Evolutionary conservation across 2,888 invertebrate genomes (phyloP), one percentile per base, ranked within the genome.

Genomic region (Pomacea canaliculata): DNA sequence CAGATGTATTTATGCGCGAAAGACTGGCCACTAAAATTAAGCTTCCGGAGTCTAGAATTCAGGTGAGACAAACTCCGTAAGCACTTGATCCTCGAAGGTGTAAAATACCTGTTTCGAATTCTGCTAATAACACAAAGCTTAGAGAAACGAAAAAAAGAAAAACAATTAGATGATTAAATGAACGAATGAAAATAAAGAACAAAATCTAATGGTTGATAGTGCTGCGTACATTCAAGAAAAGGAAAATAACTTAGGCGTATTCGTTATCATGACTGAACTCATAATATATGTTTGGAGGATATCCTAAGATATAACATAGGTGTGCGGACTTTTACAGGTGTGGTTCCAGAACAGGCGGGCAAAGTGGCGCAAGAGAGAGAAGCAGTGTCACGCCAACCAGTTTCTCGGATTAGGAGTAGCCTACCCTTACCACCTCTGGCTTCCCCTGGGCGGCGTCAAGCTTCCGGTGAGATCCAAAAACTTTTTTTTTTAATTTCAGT

Each of bases 1-100:
- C 84, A 1, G 84, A 84, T 65, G 80, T 84, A 59, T 84, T 83
- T 76, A 84, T 80, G 72, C 68, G 83, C 19, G 83, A 83, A 62
- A 79, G 79, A 66, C 71, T 83, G 68, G 84, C 84, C 2, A 72
- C 70, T 19, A 72, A 78, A 19, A 78, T 82, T 69, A 81, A 80
- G 23, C 71, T 83, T 5, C 83, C 82, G 1, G 83, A 84, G 71
- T 84, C 83, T 1, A 77, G 83, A 69, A 83, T 84, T 51, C 83
- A 84, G 80, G 83, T 82, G 48, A 71, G 70, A n/a, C 16, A 48
- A 23, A 37, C 37, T 63, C 9, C 13, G 1, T n/a, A 19, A 18
- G 7, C 12, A 18, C 23, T 23, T 18, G 69, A 18, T n/a, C n/a
- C 49, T 19, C 3, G n/a, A 16, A 37, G 37, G 37, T 37, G 4